These are phyloP conservation scores for Leptoclinus maculatus DNA, from an alignment of 2,797 vertebrate genomes.

Conservation along the genomic window DNA sequence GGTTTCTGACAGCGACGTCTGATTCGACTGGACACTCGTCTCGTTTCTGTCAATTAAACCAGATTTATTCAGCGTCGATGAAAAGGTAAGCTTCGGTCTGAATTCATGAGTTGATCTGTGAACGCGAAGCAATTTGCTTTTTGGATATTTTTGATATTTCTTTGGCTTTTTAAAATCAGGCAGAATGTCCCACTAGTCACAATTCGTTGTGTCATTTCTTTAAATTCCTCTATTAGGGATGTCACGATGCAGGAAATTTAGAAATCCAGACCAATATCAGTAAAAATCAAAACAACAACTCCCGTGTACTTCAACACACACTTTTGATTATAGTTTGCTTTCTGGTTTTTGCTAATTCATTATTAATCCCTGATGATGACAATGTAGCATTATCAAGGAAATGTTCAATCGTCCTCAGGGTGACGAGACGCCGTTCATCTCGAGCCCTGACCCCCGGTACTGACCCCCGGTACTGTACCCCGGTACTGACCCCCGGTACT, in stretches of 20 bases:
- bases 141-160: neutral
- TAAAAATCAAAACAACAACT: no score
- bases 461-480: no score
- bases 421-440: no score
- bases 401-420: no score
- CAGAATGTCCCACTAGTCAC: no score
- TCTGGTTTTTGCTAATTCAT: neutral
- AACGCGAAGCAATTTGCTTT: neutral
- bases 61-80: constrained; percentile 15
- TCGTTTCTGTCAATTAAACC: constrained; percentile 1
- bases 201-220: no score
- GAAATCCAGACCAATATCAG: no score
- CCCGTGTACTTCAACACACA: no score
- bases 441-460: no score
- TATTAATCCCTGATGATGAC: neutral
- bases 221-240: neutral
- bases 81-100: neutral
- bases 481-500: no score
- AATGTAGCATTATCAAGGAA: no score
- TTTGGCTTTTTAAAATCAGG: neutral
- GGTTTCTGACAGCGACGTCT: constrained; percentile 6
- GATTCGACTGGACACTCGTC: neutral
- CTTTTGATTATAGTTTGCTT: neutral
- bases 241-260: no score
- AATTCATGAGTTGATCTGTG: constrained; percentile 3